Conservation (phyloP, 1,140 invertebrate genomes). For the Thaumatotibia leucotreta region DNA sequence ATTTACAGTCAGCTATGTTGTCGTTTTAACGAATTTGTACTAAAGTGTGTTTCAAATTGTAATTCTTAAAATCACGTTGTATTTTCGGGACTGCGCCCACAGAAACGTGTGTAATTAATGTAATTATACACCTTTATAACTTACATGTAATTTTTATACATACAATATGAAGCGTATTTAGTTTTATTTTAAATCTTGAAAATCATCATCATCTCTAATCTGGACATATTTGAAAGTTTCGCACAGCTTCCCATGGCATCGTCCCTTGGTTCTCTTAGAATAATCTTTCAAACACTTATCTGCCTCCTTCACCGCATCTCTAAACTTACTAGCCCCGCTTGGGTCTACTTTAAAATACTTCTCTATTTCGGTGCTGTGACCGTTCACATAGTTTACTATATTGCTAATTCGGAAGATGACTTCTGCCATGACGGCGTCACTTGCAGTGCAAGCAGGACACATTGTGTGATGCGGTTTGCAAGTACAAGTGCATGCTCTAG, state of each 20-base stretch:
- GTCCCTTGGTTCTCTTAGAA: conserved; percentile 48
- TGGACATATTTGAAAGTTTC: background rate
- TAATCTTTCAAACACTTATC: conserved; percentile 48
- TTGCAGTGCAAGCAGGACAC: conserved; percentile 54
- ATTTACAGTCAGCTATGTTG: no score
- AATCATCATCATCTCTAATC: background rate
- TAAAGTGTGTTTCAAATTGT: no score
- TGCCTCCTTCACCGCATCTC: conserved; percentile 44
- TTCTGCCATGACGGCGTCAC: conserved; percentile 54
- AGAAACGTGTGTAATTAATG: no score
- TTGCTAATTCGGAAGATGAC: conserved; percentile 56
- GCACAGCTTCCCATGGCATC: conserved; percentile 30
- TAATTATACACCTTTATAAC: no score
- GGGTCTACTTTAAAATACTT: conserved; percentile 59
- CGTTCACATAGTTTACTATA: conserved; percentile 47
- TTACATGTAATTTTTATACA: no score
- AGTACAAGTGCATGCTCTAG: conserved; percentile 39
- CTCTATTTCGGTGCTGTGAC: conserved; percentile 62
- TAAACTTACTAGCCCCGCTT: conserved; percentile 46
- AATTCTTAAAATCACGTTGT: no score
- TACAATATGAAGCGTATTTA: no score
- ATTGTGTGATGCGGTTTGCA: conserved; percentile 50
- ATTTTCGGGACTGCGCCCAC: no score
- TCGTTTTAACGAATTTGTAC: no score
- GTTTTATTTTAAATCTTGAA: no score